These are phyloP conservation scores for Microctenopoma lineatum DNA, from an alignment of 2,797 vertebrate genomes.

Conservation along the genomic window DNA sequence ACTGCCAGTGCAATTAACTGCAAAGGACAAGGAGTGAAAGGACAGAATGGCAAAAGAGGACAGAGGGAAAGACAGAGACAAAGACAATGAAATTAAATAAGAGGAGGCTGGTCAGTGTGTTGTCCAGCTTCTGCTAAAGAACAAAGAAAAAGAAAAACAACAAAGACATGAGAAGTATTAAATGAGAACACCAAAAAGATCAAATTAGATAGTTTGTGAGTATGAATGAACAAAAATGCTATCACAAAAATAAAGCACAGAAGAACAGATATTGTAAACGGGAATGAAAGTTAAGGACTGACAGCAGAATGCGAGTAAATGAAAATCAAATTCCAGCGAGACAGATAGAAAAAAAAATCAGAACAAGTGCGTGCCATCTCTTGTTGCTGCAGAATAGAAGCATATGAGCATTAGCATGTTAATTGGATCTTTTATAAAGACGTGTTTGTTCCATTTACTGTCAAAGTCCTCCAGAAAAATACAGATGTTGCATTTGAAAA, in stretches of 20 bases:
- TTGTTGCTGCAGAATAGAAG: slow-evolving; percentile 12
- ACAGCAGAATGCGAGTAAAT: background rate
- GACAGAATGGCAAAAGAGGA: slow-evolving; percentile 29
- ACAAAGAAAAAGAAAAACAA: background rate
- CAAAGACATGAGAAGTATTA: slow-evolving; percentile 11
- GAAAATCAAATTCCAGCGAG: slow-evolving; percentile 14
- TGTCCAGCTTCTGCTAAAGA: slow-evolving; percentile 6
- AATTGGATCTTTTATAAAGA: slow-evolving; percentile 24
- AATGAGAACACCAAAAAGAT: slow-evolving; percentile 7
- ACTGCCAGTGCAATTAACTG: slow-evolving; percentile 44
- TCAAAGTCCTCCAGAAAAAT: slow-evolving; percentile 21
- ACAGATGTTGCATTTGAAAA: slow-evolving; percentile 12
- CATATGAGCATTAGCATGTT: slow-evolving; percentile 13
- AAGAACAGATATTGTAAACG: background rate
- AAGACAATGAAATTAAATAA: slow-evolving; percentile 28
- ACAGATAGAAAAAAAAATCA: background rate
- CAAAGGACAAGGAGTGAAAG: slow-evolving; percentile 47
- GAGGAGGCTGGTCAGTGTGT: background rate
- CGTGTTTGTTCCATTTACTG: slow-evolving; percentile 1
- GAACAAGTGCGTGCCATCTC: background rate
- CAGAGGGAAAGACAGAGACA: slow-evolving; percentile 12
- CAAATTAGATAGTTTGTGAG: slow-evolving; percentile 9
- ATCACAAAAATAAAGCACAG: background rate
- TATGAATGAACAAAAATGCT: background rate
- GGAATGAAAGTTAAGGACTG: slow-evolving; percentile 4